phyloP scores from a whole-genome alignment of 2,113 vertebrate species.

The Argyrosomus japonicus region DNA sequence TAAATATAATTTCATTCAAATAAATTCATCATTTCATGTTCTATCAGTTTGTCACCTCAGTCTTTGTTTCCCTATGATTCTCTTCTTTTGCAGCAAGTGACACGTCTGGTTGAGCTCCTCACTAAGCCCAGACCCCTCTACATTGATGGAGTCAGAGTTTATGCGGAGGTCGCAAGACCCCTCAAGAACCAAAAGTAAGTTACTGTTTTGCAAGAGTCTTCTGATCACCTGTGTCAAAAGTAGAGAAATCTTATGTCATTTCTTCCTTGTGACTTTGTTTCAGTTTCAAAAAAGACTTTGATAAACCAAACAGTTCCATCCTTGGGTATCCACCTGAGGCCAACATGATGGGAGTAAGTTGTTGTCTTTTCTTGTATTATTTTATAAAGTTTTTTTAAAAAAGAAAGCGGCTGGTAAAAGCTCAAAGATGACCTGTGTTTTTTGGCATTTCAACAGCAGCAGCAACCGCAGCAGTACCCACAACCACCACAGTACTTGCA shows the following conservation, averaged over 20 bases:
- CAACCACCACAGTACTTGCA: conserved; percentile 66
- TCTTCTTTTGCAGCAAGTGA: conserved; percentile 88
- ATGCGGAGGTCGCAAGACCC: conserved; percentile 93
- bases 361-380: not conserved
- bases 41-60: not conserved
- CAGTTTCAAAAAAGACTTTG: conserved; percentile 80
- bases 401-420: not conserved
- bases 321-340: conserved; percentile 77
- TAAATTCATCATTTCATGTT: not conserved
- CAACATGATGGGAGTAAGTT: conserved; percentile 71
- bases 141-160: conserved; percentile 92
- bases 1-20: too few relatives aligned
- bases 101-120: conserved; percentile 92
- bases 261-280: not conserved
- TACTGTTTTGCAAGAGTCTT: not conserved
- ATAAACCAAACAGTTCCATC: conserved; percentile 78
- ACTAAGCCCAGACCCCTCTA: conserved; percentile 93
- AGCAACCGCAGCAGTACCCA: conserved; percentile 53
- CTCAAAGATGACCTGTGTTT: not conserved
- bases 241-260: not conserved
- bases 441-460: conserved; percentile 41
- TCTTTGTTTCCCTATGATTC: not conserved
- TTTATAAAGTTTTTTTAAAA: not conserved
- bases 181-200: conserved; percentile 86
- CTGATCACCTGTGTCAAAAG: not conserved